These are phyloP conservation scores for Drosophila pruinosa DNA, from an alignment of 1,140 invertebrate species.

Conservation along the genomic window DNA sequence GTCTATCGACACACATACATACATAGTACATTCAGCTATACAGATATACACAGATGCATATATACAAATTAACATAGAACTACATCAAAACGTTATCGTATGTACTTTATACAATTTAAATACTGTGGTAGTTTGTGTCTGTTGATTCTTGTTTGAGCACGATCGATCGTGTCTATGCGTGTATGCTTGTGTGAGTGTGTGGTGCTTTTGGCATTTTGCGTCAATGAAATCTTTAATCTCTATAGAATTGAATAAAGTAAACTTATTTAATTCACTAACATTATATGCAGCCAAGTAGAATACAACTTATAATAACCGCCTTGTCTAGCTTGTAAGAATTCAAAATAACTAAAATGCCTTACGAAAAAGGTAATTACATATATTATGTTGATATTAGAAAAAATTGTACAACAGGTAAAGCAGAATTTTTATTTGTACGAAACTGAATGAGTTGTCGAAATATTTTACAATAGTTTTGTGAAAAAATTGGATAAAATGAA, in stretches of 20 bases:
- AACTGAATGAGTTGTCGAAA: constrained; percentile 31
- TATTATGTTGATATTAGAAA: background rate
- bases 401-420: background rate
- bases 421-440: background rate
- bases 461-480: constrained; percentile 65
- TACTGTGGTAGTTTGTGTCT: constrained; percentile 24
- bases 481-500: constrained; percentile 25
- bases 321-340: too few species aligned
- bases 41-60: constrained; percentile 5
- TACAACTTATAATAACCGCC: too few species aligned
- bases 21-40: background rate
- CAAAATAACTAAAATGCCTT: too few species aligned
- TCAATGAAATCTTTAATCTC: background rate
- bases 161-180: too few species aligned
- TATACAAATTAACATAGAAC: constrained; percentile 30
- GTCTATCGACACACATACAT: constrained; percentile 7
- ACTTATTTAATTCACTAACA: too few species aligned
- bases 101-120: constrained; percentile 47
- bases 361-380: too few species aligned
- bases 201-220: background rate
- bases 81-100: constrained; percentile 22
- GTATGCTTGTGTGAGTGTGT: constrained; percentile 4
- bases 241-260: background rate
- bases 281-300: too few species aligned
- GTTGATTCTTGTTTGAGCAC: constrained; percentile 15